Conservation (phyloP, 2,113 vertebrate genomes). For the zebrafish (Danio rerio) region DNA sequence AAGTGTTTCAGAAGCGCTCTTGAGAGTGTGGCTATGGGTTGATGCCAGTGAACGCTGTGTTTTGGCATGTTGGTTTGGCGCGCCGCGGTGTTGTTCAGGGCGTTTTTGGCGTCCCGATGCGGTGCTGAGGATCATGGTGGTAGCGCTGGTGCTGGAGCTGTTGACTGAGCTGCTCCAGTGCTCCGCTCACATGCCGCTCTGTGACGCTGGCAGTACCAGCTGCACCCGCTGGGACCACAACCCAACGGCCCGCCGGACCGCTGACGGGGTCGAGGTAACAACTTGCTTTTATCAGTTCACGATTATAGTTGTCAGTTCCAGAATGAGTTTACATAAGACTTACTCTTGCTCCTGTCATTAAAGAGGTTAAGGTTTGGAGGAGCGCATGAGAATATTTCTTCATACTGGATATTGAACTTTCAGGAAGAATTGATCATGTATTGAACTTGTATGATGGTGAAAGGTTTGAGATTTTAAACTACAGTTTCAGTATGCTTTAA, state of each 20-base stretch:
- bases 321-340: too few species aligned
- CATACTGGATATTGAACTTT: too few species aligned
- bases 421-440: too few species aligned
- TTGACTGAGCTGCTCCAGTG: conserved; percentile 72
- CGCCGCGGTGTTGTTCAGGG: not conserved
- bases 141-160: conserved; percentile 73
- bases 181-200: conserved; percentile 74
- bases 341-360: too few species aligned
- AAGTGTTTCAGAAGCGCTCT: not conserved
- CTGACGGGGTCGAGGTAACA: conserved; percentile 75
- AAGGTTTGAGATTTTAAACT: too few species aligned
- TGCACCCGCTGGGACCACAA: conserved; percentile 68
- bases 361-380: too few species aligned
- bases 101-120: conserved; percentile 51
- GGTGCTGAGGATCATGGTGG: conserved; percentile 76
- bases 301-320: too few species aligned
- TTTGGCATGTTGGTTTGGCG: conserved; percentile 56
- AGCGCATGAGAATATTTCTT: too few species aligned
- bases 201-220: conserved; percentile 65
- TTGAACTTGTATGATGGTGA: too few species aligned
- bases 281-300: too few species aligned
- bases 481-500: too few species aligned
- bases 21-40: conserved; percentile 40
- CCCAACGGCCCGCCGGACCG: conserved; percentile 54
- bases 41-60: conserved; percentile 15